These are phyloP conservation scores for Sphaerodactylus townsendi DNA, from an alignment of 2,113 vertebrate species.

Conservation along the genomic window DNA sequence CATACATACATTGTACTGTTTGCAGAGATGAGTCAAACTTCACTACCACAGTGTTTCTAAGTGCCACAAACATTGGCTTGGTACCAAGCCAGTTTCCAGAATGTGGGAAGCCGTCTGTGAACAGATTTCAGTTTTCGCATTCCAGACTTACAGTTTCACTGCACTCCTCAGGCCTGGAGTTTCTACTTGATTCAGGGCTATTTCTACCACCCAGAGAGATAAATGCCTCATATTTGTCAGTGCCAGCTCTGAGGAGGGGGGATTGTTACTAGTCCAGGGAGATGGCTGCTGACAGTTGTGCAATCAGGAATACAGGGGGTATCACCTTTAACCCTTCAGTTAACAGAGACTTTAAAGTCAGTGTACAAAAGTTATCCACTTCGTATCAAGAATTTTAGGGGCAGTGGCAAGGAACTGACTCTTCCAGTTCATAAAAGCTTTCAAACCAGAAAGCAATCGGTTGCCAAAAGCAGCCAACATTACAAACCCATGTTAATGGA, in stretches of 20 bases:
- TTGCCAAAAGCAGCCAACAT: neutral
- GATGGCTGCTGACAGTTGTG: neutral
- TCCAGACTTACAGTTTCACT: neutral
- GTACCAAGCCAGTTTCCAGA: neutral
- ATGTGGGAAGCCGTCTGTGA: neutral
- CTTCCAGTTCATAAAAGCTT: neutral
- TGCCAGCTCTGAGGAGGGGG: neutral
- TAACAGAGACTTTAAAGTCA: neutral
- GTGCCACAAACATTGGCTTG: neutral
- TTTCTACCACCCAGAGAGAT: neutral
- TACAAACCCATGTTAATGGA: neutral
- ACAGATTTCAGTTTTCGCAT: neutral
- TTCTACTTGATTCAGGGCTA: neutral
- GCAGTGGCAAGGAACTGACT: neutral
- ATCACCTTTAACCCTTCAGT: neutral
- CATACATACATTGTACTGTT: neutral
- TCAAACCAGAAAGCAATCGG: neutral
- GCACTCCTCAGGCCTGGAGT: neutral
- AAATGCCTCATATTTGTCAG: neutral
- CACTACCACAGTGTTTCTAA: neutral
- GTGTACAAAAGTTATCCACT: neutral
- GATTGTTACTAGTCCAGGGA: neutral
- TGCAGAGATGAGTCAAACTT: neutral
- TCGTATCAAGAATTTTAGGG: neutral
- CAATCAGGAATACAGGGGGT: neutral